Evolutionary conservation across 2,888 invertebrate species (phyloP).

Genomic region (Xestia c-nigrum): DNA sequence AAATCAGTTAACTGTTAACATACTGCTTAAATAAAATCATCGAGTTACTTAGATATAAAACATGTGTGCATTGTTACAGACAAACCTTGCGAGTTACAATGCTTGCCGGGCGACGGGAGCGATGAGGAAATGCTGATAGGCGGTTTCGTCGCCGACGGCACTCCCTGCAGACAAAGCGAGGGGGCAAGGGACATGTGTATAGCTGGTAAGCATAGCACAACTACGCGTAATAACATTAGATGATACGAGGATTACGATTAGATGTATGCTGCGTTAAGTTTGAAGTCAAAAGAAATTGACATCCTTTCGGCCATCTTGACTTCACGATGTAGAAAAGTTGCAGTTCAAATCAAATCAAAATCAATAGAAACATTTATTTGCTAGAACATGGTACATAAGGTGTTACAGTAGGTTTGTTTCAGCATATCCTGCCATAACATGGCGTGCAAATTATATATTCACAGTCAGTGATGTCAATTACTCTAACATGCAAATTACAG

Average conservation of each 20-base stretch:
- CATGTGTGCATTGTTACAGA: slow-evolving; percentile 82
- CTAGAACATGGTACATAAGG: too few species aligned
- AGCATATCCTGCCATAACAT: too few species aligned
- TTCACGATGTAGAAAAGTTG: not conserved
- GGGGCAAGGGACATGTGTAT: slow-evolving; percentile 97
- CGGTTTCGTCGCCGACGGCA: slow-evolving; percentile 95
- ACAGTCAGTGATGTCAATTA: too few species aligned
- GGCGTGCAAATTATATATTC: too few species aligned
- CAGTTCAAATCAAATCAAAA: too few species aligned
- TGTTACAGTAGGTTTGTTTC: too few species aligned
- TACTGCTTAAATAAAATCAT: not conserved
- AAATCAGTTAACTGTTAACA: slow-evolving; percentile 1
- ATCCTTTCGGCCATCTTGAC: not conserved
- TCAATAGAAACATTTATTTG: too few species aligned
- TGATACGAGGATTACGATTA: not conserved
- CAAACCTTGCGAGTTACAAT: slow-evolving; percentile 95
- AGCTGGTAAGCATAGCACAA: slow-evolving; percentile 76
- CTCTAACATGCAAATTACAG: too few species aligned
- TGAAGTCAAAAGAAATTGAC: not conserved
- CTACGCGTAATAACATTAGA: not conserved
- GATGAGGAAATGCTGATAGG: slow-evolving; percentile 92
- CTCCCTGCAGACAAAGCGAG: slow-evolving; percentile 93
- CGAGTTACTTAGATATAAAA: not conserved
- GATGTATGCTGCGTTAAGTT: not conserved
- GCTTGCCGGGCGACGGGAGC: slow-evolving; percentile 94